A percentile compares a stretch with the other conserved stretches of the same genome.
Evolutionary conservation across 2,888 invertebrate genomes (phyloP).

Genomic region (Agapostemon virescens): DNA sequence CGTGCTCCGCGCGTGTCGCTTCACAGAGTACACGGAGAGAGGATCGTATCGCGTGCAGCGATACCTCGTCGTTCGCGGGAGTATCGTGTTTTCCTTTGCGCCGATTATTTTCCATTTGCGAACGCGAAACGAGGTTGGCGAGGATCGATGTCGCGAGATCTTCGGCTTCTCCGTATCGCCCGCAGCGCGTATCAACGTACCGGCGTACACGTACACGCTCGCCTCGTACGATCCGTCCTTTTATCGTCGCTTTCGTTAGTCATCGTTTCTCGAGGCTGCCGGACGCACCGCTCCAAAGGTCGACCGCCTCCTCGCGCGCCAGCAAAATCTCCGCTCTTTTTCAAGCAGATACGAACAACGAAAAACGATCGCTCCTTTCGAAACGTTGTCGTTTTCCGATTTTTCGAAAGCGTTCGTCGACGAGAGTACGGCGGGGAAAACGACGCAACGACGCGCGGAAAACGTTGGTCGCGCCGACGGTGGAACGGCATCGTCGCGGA

Average conservation of each 20-base stretch:
- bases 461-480: not conserved
- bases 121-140: constrained; percentile 32
- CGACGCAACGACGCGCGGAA: too few species aligned
- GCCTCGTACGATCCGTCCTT: not conserved
- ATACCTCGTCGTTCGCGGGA: constrained; percentile 3
- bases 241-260: constrained; percentile 6
- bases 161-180: not conserved
- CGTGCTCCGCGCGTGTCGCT: constrained; percentile 29
- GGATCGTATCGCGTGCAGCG: constrained; percentile 47
- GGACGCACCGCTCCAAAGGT: not conserved
- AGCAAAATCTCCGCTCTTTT: not conserved
- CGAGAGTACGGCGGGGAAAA: too few species aligned
- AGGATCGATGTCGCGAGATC: constrained; percentile 18
- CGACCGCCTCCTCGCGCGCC: not conserved
- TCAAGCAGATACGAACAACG: too few species aligned
- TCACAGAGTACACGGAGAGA: not conserved
- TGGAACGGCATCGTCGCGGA: not conserved
- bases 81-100: constrained; percentile 45
- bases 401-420: not conserved
- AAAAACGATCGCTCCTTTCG: not conserved
- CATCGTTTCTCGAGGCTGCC: not conserved
- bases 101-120: constrained; percentile 35
- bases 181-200: not conserved
- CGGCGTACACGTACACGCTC: not conserved
- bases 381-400: not conserved